phyloP scores from a whole-genome alignment of 2,113 vertebrate species.

The Prinia subflava region DNA sequence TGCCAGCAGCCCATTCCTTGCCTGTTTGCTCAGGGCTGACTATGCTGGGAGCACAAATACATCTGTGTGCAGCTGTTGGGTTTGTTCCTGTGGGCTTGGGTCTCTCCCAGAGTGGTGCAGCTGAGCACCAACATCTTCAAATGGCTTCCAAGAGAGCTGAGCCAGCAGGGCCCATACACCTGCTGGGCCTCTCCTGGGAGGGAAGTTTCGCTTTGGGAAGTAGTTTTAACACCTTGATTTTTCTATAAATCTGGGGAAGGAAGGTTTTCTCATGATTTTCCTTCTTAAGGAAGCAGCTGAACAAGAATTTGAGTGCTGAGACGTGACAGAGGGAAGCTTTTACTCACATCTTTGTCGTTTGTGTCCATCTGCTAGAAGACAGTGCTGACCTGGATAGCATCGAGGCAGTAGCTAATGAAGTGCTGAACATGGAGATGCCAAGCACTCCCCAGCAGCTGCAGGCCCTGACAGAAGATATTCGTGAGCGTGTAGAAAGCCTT shows the following conservation, averaged over 20 bases:
- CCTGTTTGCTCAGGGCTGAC: background rate
- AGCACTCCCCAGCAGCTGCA: constrained; percentile 90
- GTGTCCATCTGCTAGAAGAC: constrained; percentile 78
- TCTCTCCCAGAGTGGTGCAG: background rate
- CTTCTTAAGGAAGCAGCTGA: background rate
- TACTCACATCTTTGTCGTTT: background rate
- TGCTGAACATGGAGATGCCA: constrained; percentile 95
- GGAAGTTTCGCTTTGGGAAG: background rate
- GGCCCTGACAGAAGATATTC: constrained; percentile 88
- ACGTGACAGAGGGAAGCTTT: background rate
- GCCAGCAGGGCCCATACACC: background rate
- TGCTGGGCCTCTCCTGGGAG: background rate
- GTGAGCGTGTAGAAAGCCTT: constrained; percentile 87
- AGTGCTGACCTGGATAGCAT: constrained; percentile 93
- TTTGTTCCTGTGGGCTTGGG: accelerated
- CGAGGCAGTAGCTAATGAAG: constrained; percentile 90
- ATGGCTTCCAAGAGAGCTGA: background rate
- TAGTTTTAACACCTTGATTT: background rate
- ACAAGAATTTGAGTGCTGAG: background rate
- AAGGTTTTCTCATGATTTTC: background rate
- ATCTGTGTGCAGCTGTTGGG: background rate
- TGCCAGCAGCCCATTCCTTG: background rate
- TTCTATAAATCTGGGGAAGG: background rate
- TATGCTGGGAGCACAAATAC: background rate
- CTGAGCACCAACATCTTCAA: background rate